Evolutionary conservation across 1,140 invertebrate species (phyloP).

Genomic region (Brachionus koreanus): DNA sequence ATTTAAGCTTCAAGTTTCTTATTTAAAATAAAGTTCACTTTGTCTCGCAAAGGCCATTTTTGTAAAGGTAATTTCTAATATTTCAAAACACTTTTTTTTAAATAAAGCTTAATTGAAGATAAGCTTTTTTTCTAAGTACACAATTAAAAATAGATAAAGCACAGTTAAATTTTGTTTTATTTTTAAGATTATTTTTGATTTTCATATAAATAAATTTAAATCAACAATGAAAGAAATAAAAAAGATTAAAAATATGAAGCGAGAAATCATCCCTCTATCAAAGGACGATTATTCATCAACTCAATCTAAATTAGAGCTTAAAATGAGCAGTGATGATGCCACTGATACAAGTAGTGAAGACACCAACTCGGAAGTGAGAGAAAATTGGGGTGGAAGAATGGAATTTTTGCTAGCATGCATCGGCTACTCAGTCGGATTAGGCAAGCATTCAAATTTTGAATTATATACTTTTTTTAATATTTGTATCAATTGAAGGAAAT

Average conservation of each 20-base stretch:
- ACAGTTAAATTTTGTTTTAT: not conserved
- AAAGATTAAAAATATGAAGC: conserved; percentile 13
- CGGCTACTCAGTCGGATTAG: conserved; percentile 45
- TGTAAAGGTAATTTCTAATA: not conserved
- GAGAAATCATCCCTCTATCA: conserved; percentile 1
- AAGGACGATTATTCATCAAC: not conserved
- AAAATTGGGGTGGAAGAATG: conserved; percentile 47
- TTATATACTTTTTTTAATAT: not conserved
- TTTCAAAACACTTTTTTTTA: not conserved
- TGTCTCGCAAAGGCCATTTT: not conserved
- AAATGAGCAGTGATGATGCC: not conserved
- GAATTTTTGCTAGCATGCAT: conserved; percentile 46
- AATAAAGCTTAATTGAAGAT: not conserved
- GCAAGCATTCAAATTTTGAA: not conserved
- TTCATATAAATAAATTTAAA: not conserved
- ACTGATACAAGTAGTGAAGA: not conserved
- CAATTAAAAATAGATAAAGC: not conserved
- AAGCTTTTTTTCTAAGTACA: not conserved
- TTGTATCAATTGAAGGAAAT: conserved; percentile 1
- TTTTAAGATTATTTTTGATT: not conserved
- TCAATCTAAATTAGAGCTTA: conserved; percentile 5
- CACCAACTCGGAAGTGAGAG: conserved; percentile 45
- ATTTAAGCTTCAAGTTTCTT: not conserved
- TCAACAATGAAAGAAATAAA: conserved; percentile 9
- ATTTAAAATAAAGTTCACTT: not conserved